Base-by-base conservation (phyloP, 1,140 invertebrate species). In the Latrodectus geometricus region DNA sequence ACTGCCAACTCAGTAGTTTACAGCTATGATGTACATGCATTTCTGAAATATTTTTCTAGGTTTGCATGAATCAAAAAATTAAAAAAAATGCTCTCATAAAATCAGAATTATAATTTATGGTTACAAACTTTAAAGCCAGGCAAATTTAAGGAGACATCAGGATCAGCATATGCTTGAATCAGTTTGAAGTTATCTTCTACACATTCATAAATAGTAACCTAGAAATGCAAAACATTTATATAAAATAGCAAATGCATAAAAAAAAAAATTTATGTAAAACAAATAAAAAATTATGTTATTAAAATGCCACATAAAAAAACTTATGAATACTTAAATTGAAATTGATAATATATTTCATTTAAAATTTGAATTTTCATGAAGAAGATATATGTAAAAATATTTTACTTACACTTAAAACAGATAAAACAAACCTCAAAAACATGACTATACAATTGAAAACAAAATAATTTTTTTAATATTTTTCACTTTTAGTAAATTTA, bases 101-200 rank as follows among this genome's bases (percentile, higher is more conserved):
- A 61, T 61, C 8, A 14, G 54, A 61, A 8, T 9, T 15, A 70
- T n/a, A 4, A 70, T 21, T n/a, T 70, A n/a, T 12, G 9, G n/a
- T 12, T 70, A 21, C 69, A 70, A 21, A 20, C 11, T 20, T 35
- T 21, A 1, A 21, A 1, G 8, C 11, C 4, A 21, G 5, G 3
- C 17, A 49, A 81, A 65, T 56, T 14, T 89, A 92, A 92, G 91
- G 92, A 92, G 93, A 96, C 95, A 93, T 98, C 96, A 81, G 97
- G 97, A 92, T 99, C 98, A 14, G 96, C 94, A 92, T 98, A 99
- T 89, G 96, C 96, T 89, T 98, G 97, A 0, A 97, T 91, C 17
- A 98, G 91, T 89, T 96, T 96, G 79, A 98, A 95, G 21, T 90
- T 94, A 54, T 93, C 93, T 87, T 94, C 93, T 5, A 93, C 92